These are phyloP conservation scores for Drosophila orosa DNA, from an alignment of 1,140 invertebrate species.

Conservation along the genomic window DNA sequence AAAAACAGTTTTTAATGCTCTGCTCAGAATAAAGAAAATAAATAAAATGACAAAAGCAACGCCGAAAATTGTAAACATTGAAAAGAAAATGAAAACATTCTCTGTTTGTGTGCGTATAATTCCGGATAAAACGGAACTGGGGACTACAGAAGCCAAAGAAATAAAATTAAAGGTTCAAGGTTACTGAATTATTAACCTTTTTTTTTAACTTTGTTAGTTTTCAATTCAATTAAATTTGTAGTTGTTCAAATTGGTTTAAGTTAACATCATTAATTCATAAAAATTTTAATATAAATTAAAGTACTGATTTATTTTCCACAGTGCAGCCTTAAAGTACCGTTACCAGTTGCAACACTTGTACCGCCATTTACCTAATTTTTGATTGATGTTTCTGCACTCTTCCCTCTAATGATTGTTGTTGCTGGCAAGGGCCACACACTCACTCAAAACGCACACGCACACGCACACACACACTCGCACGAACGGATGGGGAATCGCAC, in stretches of 20 bases:
- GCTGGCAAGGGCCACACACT: constrained; percentile 30
- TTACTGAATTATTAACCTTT: too few species aligned
- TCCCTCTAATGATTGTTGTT: constrained; percentile 14
- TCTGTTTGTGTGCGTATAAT: constrained; percentile 9
- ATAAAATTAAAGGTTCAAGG: too few species aligned
- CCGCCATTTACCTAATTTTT: constrained; percentile 54
- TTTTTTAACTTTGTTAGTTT: too few species aligned
- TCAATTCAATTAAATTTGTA: too few species aligned
- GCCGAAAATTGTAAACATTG: constrained; percentile 24
- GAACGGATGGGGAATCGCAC: constrained; percentile 20
- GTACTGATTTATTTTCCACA: not conserved
- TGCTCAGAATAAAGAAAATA: constrained; percentile 33
- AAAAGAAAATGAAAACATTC: constrained; percentile 26
- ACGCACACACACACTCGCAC: constrained; percentile 1
- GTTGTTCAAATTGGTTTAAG: too few species aligned
- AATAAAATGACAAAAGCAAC: constrained; percentile 33
- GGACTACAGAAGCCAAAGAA: constrained; percentile 3
- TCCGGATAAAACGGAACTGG: constrained; percentile 32
- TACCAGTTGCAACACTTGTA: constrained; percentile 36
- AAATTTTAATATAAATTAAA: not conserved
- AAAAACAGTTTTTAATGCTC: constrained; percentile 32
- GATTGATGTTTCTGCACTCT: constrained; percentile 32
- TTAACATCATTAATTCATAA: too few species aligned
- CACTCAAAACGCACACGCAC: constrained; percentile 4
- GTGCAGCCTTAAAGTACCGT: constrained; percentile 37